Base-by-base conservation (phyloP, 1,140 invertebrate species). In the Drosophila athabasca region DNA sequence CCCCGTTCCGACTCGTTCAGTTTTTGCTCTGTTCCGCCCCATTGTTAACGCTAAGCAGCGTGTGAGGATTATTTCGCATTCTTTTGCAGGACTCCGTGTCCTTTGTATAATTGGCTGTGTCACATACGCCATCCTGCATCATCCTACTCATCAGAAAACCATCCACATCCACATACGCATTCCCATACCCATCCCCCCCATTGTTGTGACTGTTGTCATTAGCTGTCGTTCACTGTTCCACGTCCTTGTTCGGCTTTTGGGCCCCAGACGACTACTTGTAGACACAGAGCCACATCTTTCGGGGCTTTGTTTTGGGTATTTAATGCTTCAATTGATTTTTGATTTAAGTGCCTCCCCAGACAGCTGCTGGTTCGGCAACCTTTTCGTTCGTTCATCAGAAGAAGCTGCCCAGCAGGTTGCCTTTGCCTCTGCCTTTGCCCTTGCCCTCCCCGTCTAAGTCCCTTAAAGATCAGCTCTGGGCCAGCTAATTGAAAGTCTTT, bases 251-350 rank as follows among this genome's bases (percentile, higher is more conserved):
- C 35, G 35, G 35, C 35, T 39, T 39, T 39, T 13, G 35, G 35
- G 35, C 35, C 35, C 35, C 35, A 39, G 35, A 9, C 29, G 29
- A 35, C 31, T 35, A 35, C 31, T 35, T 35, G 31, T 35, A 35
- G 31, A 35, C 31, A 31, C 58, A 45, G 7, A 26, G 45, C 26
- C 59, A 68, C 72, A 50, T 78, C 67, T 71, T 75, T 60, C 52
- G 19, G 26, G 52, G 53, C 70, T 79, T 88, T 87, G 64, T 83
- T 76, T 68, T 52, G 76, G 70, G 83, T 83, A 88, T 88, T 87
- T 87, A 83, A 87, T 87, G 83, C 83, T 88, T 87, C 84, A 83
- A 87, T 83, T 88, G 84, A 69, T 87, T 79, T 68, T 76, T 77
- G 74, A 85, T 85, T 74, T 80, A 85, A 85, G 68, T 73, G 58